phyloP scores from a whole-genome alignment of 1,140 invertebrate species.

The Alviniconcha marisindica region DNA sequence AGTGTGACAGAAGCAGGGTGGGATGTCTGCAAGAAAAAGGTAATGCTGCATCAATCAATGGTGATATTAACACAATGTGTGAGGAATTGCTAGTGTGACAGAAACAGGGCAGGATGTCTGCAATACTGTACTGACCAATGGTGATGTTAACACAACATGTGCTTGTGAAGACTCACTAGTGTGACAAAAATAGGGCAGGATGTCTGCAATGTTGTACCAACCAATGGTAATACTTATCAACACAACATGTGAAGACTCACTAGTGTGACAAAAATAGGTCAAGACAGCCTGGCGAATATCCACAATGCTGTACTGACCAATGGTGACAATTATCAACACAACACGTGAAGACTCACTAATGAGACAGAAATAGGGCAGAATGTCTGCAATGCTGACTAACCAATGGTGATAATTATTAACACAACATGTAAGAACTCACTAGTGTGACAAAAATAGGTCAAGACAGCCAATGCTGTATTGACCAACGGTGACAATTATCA shows the following conservation, averaged over 20 bases:
- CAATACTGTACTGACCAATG: too few species aligned
- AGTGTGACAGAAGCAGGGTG: too few species aligned
- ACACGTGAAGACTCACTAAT: neutral
- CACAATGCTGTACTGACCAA: conserved; percentile 32
- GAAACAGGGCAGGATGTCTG: too few species aligned
- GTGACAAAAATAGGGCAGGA: neutral
- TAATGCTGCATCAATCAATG: too few species aligned
- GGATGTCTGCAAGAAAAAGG: too few species aligned
- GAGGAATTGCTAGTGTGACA: neutral
- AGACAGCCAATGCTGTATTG: conserved; percentile 29
- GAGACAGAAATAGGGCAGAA: too few species aligned
- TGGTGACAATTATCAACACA: neutral
- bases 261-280: conserved; percentile 33
- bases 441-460: neutral
- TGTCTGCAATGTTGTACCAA: neutral
- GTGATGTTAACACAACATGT: too few species aligned
- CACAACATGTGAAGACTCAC: conserved; percentile 22
- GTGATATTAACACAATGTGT: too few species aligned
- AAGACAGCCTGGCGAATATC: conserved; percentile 5
- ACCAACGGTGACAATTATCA: neutral
- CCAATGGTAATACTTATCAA: neutral
- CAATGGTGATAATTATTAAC: neutral
- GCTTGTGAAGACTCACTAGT: neutral
- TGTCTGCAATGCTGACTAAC: neutral
- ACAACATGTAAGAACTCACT: neutral